A percentile compares a stretch with the other conserved stretches of the same genome.
Conservation (phyloP, 2,888 invertebrate genomes). For the Julus scanicus region DNA sequence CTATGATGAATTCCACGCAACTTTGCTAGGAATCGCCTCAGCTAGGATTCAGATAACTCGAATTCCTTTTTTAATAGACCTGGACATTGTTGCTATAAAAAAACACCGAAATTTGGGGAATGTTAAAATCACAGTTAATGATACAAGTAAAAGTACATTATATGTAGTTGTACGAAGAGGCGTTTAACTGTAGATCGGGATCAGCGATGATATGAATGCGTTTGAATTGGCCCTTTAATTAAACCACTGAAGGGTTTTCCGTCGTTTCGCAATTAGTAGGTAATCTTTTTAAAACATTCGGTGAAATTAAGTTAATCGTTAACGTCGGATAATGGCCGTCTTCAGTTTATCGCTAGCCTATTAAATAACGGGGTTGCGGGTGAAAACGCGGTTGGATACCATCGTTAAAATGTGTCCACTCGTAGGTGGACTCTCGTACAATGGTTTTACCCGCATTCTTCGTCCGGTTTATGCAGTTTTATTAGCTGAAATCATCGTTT, state of each 20-base stretch:
- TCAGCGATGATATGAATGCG: background rate
- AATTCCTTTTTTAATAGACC: no score
- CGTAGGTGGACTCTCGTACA: background rate
- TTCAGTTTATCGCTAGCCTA: slow-evolving; percentile 15
- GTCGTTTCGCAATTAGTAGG: slow-evolving; percentile 35
- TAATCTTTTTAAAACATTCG: slow-evolving; percentile 7
- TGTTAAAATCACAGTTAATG: background rate
- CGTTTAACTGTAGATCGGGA: background rate
- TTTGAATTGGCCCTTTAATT: background rate
- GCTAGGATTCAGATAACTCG: no score
- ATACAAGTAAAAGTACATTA: background rate
- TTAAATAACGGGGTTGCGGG: background rate
- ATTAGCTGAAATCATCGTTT: background rate
- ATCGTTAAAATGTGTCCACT: slow-evolving; percentile 6
- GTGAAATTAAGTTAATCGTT: background rate
- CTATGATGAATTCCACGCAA: no score
- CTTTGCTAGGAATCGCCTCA: no score
- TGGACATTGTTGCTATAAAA: no score
- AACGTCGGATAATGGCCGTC: slow-evolving; percentile 11
- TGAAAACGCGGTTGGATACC: background rate
- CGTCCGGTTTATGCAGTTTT: background rate
- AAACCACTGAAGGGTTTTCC: background rate
- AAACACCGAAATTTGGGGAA: background rate
- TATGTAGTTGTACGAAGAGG: background rate
- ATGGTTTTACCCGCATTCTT: background rate